Evolutionary conservation across 2,888 invertebrate genomes (phyloP).

Genomic region (Ceriagrion tenellum): DNA sequence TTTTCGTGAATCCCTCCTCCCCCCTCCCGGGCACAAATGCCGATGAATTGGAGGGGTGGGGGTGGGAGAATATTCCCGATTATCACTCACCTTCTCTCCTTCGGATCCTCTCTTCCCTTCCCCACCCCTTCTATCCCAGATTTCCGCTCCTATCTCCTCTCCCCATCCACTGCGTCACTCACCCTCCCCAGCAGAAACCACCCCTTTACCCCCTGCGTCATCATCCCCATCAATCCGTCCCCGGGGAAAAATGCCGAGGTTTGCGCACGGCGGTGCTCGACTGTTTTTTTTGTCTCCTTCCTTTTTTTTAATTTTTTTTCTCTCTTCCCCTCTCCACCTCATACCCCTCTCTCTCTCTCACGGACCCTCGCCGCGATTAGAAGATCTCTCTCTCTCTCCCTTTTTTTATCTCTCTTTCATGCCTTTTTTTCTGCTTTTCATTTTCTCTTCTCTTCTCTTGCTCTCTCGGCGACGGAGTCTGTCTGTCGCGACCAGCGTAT

Average conservation of each 20-base stretch:
- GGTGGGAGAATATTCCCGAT: background rate
- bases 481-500: background rate
- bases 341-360: background rate
- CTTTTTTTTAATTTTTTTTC: background rate
- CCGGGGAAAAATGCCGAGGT: constrained; percentile 16
- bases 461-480: background rate
- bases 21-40: background rate
- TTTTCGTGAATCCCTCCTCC: background rate
- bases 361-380: background rate
- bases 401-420: background rate
- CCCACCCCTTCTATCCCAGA: no score
- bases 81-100: constrained; percentile 4
- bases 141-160: no score
- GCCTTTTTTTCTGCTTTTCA: background rate
- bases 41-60: background rate
- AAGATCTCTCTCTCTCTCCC: background rate
- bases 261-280: background rate
- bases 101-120: background rate
- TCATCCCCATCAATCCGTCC: background rate
- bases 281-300: background rate
- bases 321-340: background rate
- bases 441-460: background rate
- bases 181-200: background rate
- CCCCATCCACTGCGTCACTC: background rate
- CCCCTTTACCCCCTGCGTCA: background rate